Conservation (phyloP, 1,140 invertebrate species). For the Magallana gigas region DNA sequence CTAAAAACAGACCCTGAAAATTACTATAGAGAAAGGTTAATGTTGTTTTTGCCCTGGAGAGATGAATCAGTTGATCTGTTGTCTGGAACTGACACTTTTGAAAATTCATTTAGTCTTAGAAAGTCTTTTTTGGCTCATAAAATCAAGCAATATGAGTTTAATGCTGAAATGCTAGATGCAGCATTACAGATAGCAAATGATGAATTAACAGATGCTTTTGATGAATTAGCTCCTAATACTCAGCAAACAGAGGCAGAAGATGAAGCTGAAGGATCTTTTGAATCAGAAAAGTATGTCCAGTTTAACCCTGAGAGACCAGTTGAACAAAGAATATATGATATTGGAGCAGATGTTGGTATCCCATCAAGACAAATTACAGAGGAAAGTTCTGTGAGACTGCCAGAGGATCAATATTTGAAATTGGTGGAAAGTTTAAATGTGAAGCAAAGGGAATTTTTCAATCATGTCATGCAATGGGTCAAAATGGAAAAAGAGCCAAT, state of each 20-base stretch:
- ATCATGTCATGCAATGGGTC: constrained; percentile 37
- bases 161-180: constrained; percentile 2
- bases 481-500: constrained; percentile 33
- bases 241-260: too few species aligned
- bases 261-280: not conserved
- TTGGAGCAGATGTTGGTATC: constrained; percentile 43
- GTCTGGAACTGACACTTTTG: too few species aligned
- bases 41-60: too few species aligned
- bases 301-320: constrained; percentile 40
- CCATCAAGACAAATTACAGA: not conserved
- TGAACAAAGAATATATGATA: constrained; percentile 44
- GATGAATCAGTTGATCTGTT: too few species aligned
- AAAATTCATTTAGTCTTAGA: not conserved
- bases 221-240: too few species aligned
- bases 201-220: not conserved
- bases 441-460: constrained; percentile 48
- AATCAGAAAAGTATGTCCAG: constrained; percentile 1
- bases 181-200: not conserved
- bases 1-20: not conserved
- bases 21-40: too few species aligned
- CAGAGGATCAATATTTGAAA: constrained; percentile 40
- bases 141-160: constrained; percentile 2
- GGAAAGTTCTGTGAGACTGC: not conserved
- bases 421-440: constrained; percentile 7
- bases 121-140: not conserved